Evolutionary conservation across 1,140 invertebrate genomes (phyloP), one percentile per base, ranked within the genome.

Genomic region (Diprion similis): DNA sequence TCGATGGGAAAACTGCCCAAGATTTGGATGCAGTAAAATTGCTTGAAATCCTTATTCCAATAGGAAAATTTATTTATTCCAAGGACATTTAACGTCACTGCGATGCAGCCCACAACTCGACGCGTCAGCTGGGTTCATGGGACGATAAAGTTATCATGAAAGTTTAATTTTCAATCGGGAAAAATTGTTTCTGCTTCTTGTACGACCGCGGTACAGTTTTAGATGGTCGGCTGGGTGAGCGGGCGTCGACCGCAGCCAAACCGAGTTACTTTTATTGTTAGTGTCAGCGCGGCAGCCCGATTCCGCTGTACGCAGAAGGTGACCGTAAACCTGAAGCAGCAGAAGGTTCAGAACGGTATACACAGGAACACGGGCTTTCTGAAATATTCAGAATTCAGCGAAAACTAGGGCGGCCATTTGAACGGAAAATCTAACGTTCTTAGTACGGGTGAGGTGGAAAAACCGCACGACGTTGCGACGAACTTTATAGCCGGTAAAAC

Each of bases 81-180:
- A 15, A 59, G 51, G 51, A 59, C 51, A 17, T 4, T 59, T 17
- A 9, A 59, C 4, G 51, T 59, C n/a, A 9, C 11, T 4, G 6
- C 24, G 24, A 37, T 37, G 6, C 2, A 37, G 6, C 24, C 24
- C 24, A 6, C 24, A 6, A 37, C 24, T 37, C 0, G 6, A 37
- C 24, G 24, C 24, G 24, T 37, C 51, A 13, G 11, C 51, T 13
- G 51, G 51, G 51, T 59, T 59, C 51, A 59, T 17, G 51, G 51
- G 11, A 59, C 51, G 51, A 59, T 59, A 59, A 59, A 59, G 51
- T 59, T 7, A 17, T 13, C 15, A 65, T 78, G 66, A 79, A 80
- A 79, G 76, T 74, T 80, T 80, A 76, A 80, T 80, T 79, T 80
- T 71, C 75, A 80, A 79, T 80, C 75, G 68, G 70, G 24, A 76